These are phyloP conservation scores for Forbesichthys papilliferus DNA, from an alignment of 2,113 vertebrate genomes.

Conservation along the genomic window DNA sequence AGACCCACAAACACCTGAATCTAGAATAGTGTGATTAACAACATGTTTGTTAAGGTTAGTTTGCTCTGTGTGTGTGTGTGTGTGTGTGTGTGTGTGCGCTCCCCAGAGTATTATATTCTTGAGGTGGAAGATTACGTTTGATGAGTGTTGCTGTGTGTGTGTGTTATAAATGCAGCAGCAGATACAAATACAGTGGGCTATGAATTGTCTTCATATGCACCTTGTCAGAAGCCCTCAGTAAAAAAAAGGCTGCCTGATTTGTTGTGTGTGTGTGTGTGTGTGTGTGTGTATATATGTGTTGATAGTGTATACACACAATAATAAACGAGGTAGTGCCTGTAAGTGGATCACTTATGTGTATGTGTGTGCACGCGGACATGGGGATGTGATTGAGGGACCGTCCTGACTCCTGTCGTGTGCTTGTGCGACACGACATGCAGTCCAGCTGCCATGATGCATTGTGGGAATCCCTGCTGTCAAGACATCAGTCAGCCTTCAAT, in stretches of 20 bases:
- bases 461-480: not conserved
- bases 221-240: too few relatives aligned
- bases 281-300: not conserved
- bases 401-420: not conserved
- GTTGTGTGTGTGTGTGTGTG: not conserved
- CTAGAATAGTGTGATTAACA: too few relatives aligned
- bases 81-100: not conserved
- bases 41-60: too few relatives aligned
- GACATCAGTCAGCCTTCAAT: not conserved
- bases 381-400: not conserved
- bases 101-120: too few relatives aligned
- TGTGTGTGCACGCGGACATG: not conserved
- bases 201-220: too few relatives aligned
- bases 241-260: not conserved
- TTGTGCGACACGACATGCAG: not conserved
- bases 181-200: not conserved
- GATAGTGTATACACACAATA: too few relatives aligned
- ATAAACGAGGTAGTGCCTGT: not conserved
- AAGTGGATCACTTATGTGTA: not conserved
- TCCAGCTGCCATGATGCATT: too few relatives aligned
- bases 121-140: not conserved
- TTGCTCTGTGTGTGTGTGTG: conserved; percentile 1
- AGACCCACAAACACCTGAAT: too few relatives aligned
- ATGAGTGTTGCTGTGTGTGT: not conserved
- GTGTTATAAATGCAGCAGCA: not conserved